Conservation (phyloP, 92 coral and sea anemone species). For the Paramuricea clavata region DNA sequence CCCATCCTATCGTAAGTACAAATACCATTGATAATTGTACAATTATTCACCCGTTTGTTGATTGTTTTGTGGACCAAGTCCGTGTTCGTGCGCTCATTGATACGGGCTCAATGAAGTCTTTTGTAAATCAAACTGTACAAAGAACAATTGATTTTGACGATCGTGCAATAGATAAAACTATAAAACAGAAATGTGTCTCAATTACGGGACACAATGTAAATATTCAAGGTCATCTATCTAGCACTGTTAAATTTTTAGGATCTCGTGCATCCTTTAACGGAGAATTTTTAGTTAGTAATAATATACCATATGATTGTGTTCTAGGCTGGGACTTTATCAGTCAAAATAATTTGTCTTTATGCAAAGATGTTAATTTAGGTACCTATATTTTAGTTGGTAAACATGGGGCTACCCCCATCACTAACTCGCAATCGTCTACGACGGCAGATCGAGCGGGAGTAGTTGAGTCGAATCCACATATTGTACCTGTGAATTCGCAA, state of each 20-base stretch:
- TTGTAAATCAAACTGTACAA: neutral
- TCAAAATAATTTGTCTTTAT: neutral
- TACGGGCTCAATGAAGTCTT: neutral
- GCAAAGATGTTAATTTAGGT: neutral
- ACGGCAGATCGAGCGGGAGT: neutral
- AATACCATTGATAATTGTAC: neutral
- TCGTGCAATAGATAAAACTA: neutral
- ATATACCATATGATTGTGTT: too few relatives aligned
- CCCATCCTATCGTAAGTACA: too few relatives aligned
- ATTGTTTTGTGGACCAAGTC: too few relatives aligned
- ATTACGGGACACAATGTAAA: neutral
- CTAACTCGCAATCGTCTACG: too few relatives aligned
- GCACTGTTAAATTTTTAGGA: neutral
- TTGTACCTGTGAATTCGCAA: neutral
- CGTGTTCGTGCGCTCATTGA: neutral
- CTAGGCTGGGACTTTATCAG: neutral
- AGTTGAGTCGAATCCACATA: neutral
- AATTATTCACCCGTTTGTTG: neutral
- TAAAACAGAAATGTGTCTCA: neutral
- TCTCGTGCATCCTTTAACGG: neutral
- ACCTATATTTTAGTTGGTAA: neutral
- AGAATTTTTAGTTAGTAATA: neutral
- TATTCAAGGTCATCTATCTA: neutral
- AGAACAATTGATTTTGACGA: neutral
- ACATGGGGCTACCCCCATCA: neutral